Conservation (phyloP, 2,113 vertebrate species). For the Xiphophorus maculatus region DNA sequence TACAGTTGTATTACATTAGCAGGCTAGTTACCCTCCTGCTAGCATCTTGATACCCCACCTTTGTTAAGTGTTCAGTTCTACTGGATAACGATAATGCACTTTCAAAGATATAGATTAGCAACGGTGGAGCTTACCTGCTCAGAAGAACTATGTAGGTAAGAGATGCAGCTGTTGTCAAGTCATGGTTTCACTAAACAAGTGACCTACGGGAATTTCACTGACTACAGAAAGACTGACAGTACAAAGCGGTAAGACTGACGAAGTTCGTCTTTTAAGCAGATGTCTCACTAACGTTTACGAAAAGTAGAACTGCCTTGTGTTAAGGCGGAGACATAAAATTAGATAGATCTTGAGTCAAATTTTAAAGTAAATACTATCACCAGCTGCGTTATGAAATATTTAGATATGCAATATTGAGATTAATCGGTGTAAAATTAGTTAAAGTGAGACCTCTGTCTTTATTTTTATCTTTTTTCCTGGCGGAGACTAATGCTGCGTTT, state of each 20-base stretch:
- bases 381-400: neutral
- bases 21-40: neutral
- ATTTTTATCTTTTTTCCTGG: neutral
- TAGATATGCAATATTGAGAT: neutral
- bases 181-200: slow-evolving; percentile 35
- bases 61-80: neutral
- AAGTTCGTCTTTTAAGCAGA: slow-evolving; percentile 30
- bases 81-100: neutral
- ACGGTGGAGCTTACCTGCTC: slow-evolving; percentile 45
- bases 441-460: slow-evolving; percentile 22
- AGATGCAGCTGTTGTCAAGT: slow-evolving; percentile 27
- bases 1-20: neutral
- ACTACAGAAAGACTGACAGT: neutral
- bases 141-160: slow-evolving; percentile 33
- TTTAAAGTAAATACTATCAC: neutral
- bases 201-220: neutral
- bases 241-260: neutral
- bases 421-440: neutral
- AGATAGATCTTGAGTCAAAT: neutral
- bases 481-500: too few species aligned
- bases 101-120: neutral
- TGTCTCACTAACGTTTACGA: neutral
- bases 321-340: neutral
- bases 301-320: neutral
- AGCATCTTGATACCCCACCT: neutral